Conservation (phyloP, 1,140 invertebrate genomes). For the Lineus longissimus region DNA sequence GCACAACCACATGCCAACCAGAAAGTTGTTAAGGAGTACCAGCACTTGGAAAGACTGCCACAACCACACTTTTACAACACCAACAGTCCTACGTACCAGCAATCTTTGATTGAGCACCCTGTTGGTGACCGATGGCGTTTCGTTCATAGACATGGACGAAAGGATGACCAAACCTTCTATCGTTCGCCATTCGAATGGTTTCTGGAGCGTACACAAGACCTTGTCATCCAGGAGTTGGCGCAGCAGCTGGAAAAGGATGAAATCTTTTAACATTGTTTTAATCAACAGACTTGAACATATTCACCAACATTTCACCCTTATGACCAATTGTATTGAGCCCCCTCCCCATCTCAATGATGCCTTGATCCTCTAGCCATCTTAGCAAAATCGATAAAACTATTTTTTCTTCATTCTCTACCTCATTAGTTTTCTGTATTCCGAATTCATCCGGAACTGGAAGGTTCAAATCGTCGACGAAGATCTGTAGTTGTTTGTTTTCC, state of each 20-base stretch:
- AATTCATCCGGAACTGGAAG: slow-evolving; percentile 40
- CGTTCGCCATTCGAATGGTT: slow-evolving; percentile 51
- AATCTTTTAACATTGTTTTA: not conserved
- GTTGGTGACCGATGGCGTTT: slow-evolving; percentile 34
- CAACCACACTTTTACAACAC: too few species aligned
- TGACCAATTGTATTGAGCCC: too few species aligned
- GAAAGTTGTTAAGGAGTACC: too few species aligned
- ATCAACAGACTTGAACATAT: not conserved
- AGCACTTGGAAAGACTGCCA: too few species aligned
- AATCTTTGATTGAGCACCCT: slow-evolving; percentile 39
- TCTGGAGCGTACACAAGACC: slow-evolving; percentile 45
- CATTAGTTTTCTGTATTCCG: slow-evolving; percentile 46
- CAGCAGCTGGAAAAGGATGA: slow-evolving; percentile 37
- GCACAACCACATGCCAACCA: too few species aligned
- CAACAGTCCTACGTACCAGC: slow-evolving; percentile 32
- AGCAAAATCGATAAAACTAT: too few species aligned
- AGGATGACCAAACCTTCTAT: slow-evolving; percentile 45
- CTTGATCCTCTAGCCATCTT: too few species aligned
- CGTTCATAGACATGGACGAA: slow-evolving; percentile 45
- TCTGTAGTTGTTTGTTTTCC: slow-evolving; percentile 48
- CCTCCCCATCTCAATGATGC: too few species aligned
- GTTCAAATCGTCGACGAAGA: slow-evolving; percentile 54
- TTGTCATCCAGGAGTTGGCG: slow-evolving; percentile 48
- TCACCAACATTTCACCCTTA: too few species aligned
- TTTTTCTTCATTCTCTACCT: slow-evolving; percentile 32